Evolutionary conservation across 2,888 invertebrate species (phyloP), one percentile per base, ranked within the genome.

Genomic region (Caenorhabditis auriculariae): DNA sequence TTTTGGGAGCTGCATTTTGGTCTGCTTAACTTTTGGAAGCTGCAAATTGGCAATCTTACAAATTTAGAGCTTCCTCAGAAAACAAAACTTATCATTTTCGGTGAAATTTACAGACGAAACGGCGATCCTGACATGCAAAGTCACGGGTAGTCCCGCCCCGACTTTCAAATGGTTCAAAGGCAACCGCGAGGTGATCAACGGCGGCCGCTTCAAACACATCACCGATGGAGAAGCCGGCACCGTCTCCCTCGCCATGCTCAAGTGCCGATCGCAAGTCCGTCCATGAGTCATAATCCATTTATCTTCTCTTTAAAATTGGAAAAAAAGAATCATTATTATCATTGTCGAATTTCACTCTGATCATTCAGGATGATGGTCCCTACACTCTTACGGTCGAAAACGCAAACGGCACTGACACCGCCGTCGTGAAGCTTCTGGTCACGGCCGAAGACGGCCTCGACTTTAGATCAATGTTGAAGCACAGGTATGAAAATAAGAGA

Each of bases 391-490:
- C 91, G 70, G 88, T 96, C 69, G 90, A 90, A 82, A 95, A 96
- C 83, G 88, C 89, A 71, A 91, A 93, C 81, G 96, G 96, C 59
- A 91, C 92, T 82, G 98, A 98, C 84, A 89, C 91, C 0, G 93
- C 93, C 60, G 94, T 94, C 83, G 91, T 92, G 88, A 90, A 90
- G 82, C 88, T 98, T 71, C 95, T 92, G 83, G 95, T 98, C 60
- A 94, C 84, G 7, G 60, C 73, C 15, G 78, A 76, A 42, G 67
- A 72, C 38, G 72, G 68, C 35, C 91, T 96, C 90, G 98, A 98
- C 85, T 99, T 96, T 90, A 89, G 98, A 85, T 89, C 93, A 66
- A 90, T 96, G 90, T 87, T 98, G 77, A 94, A 93, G 85, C 94
- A 93, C 86, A 89, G 79, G 81, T 80, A 55, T 7, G 53, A 37